Base-by-base conservation (phyloP, 2,888 invertebrate species). In the Sepioteuthis lessoniana region DNA sequence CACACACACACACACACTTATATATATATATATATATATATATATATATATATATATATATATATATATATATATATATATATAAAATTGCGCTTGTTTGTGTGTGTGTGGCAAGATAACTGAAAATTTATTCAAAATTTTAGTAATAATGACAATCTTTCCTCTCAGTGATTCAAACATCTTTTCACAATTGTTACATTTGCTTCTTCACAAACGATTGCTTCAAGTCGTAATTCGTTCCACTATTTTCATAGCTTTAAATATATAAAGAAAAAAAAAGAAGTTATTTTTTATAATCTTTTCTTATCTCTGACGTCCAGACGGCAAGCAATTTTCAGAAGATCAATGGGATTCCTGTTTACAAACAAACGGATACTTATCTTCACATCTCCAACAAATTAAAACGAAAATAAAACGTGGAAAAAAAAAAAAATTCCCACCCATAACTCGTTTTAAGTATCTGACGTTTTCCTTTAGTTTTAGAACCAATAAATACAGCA, bases 331-430 rank as follows among this genome's bases (percentile, higher is more conserved):
- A 76, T 76, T 76, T 76, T 76, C n/a, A 76, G n/a, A 76, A 76
- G 31, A 76, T 76, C 76, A 76, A 76, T 76, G n/a, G 76, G 31
- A 76, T 76, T 76, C 31, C 31, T 76, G 76, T 76, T 76, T 76
- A 76, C 76, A 76, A 76, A n/a, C 76, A 76, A 76, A 76, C n/a
- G n/a, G 76, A 31, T n/a, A 76, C 76, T n/a, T n/a, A 76, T 76
- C 76, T 8, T 76, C n/a, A 76, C n/a, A 8, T 76, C 76, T n/a
- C 31, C 76, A 76, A 0, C n/a, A 76, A 76, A 76, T 13, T 13
- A n/a, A 76, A 76, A 76, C 0, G 1, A n/a, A 76, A 76, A n/a
- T n/a, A 76, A n/a, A 76, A 55, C 19, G 42, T 42, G 7, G 7
- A 42, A 42, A 42, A 42, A 42, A 42, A 42, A 42, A 42, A 42